These are phyloP conservation scores for Frieseomelitta varia DNA, from an alignment of 1,140 invertebrate species.

Conservation along the genomic window DNA sequence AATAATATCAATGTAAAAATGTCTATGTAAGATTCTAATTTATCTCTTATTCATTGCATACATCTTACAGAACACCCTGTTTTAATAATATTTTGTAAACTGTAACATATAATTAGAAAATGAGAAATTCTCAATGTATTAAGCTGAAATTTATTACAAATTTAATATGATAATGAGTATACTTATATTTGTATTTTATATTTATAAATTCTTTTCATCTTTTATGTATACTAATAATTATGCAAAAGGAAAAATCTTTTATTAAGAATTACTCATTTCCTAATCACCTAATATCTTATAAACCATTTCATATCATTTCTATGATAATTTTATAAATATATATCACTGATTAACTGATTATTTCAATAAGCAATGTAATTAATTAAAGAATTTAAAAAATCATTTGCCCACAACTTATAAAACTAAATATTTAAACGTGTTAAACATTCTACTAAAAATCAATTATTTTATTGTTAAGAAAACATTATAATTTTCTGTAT, in stretches of 20 bases:
- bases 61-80: background rate
- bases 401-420: background rate
- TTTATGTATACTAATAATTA: background rate
- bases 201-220: background rate
- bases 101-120: background rate
- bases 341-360: background rate
- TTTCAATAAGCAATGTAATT: background rate
- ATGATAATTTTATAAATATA: constrained; percentile 8
- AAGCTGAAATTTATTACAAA: background rate
- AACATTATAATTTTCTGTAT: background rate
- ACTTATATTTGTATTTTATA: background rate
- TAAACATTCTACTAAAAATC: background rate
- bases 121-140: background rate
- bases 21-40: constrained; percentile 2
- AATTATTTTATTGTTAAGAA: constrained; percentile 5
- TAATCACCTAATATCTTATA: constrained; percentile 1
- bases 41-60: background rate
- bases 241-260: background rate
- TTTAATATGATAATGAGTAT: background rate
- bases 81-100: constrained; percentile 5
- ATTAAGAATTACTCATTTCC: constrained; percentile 12
- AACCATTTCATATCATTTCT: background rate
- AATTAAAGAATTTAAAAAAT: background rate
- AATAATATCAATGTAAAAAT: constrained; percentile 25
- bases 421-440: background rate